These are phyloP conservation scores for Parambassis ranga DNA, from an alignment of 2,797 vertebrate species.

Conservation along the genomic window DNA sequence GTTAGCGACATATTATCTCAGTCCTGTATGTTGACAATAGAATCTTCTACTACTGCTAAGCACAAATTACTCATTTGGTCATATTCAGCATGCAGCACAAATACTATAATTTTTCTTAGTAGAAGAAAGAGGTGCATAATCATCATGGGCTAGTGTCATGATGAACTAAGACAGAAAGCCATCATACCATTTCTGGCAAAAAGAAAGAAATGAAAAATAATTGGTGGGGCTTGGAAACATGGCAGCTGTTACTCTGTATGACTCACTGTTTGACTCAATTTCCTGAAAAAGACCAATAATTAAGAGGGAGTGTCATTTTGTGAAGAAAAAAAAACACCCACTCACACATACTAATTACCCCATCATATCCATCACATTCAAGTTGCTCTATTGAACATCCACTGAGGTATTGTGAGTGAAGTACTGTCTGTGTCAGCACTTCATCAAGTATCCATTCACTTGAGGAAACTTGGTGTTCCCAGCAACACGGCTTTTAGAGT, in stretches of 20 bases:
- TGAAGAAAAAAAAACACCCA: not conserved
- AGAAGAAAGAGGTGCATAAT: not conserved
- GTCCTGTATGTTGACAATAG: no score
- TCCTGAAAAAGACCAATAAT: slow-evolving; percentile 26
- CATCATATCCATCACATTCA: not conserved
- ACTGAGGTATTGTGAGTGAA: slow-evolving; percentile 9
- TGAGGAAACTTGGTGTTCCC: not conserved
- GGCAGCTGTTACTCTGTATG: slow-evolving; percentile 17
- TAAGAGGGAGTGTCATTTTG: not conserved
- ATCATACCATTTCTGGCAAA: not conserved
- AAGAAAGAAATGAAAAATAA: slow-evolving; percentile 4
- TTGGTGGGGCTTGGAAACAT: not conserved
- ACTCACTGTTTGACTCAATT: slow-evolving; percentile 28
- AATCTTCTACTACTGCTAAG: not conserved
- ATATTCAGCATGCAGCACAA: not conserved
- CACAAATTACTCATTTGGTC: not conserved
- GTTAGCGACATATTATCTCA: no score
- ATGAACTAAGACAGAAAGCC: not conserved
- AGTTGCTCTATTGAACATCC: slow-evolving; percentile 1
- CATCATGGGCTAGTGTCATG: not conserved
- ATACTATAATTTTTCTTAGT: not conserved
- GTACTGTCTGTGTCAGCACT: slow-evolving; percentile 12
- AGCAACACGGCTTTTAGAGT: not conserved
- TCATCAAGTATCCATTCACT: slow-evolving; percentile 21
- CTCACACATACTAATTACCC: slow-evolving; percentile 14